phyloP scores from a whole-genome alignment of 2,888 invertebrate genomes.

The Argyresthia albistria region DNA sequence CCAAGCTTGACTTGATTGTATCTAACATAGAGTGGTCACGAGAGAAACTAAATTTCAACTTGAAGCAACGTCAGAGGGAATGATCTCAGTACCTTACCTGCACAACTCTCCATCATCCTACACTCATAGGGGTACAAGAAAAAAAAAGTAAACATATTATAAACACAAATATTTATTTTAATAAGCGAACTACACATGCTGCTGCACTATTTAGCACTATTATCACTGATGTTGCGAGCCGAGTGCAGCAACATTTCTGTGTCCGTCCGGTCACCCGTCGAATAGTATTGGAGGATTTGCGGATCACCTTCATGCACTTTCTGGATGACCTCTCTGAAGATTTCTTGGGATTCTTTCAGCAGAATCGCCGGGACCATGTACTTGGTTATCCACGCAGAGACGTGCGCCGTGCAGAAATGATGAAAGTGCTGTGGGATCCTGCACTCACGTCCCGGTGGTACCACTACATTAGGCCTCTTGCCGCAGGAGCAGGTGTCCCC shows the following conservation, averaged over 20 bases:
- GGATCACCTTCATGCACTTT: constrained; percentile 5
- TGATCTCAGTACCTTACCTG: no score
- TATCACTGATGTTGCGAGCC: neutral
- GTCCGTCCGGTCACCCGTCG: constrained; percentile 7
- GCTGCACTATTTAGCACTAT: no score
- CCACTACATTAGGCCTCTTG: constrained; percentile 5
- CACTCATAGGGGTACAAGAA: no score
- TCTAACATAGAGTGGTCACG: no score
- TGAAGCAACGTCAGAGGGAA: no score
- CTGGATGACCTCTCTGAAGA: constrained; percentile 4
- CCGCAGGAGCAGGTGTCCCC: constrained; percentile 8
- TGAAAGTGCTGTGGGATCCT: constrained; percentile 6
- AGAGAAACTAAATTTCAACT: no score
- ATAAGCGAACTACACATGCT: no score
- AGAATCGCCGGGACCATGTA: constrained; percentile 5
- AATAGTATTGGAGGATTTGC: constrained; percentile 5
- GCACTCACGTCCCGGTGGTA: constrained; percentile 6
- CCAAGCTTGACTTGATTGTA: no score
- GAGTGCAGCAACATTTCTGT: constrained; percentile 2
- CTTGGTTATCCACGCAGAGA: constrained; percentile 4
- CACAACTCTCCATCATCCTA: no score
- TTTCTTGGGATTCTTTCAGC: constrained; percentile 4
- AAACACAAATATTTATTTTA: no score
- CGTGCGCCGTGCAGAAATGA: constrained; percentile 6
- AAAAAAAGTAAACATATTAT: no score